phyloP scores from a whole-genome alignment of 2,113 vertebrate genomes.

The Chlorodrepanis virens region DNA sequence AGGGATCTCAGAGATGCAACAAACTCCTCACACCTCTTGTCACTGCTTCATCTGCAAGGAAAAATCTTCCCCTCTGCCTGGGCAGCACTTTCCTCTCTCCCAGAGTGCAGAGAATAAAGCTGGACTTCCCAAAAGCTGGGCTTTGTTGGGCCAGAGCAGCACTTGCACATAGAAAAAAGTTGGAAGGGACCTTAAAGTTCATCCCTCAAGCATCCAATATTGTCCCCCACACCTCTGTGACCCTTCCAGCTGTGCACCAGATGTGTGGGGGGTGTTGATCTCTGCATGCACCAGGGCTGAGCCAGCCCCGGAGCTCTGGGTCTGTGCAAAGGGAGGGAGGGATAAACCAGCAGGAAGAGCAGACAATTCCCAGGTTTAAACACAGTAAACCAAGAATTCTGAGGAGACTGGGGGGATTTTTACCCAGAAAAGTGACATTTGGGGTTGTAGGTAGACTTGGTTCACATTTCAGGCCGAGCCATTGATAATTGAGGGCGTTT shows the following conservation, averaged over 20 bases:
- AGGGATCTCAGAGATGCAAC: not conserved
- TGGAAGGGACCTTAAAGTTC: not conserved
- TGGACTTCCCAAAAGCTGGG: not conserved
- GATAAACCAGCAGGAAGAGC: not conserved
- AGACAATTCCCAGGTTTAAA: not conserved
- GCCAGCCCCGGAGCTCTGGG: not conserved
- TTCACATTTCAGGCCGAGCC: not conserved
- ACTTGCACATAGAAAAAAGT: not conserved
- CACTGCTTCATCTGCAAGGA: not conserved
- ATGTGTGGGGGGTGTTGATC: not conserved
- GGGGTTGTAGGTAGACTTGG: not conserved
- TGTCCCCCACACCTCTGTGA: not conserved
- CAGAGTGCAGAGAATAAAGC: too few relatives aligned
- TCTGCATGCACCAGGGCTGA: not conserved
- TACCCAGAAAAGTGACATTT: not conserved
- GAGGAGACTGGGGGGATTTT: not conserved
- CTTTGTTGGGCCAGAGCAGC: not conserved
- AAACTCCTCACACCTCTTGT: not conserved
- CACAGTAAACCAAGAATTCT: not conserved
- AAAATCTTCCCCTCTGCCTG: not conserved
- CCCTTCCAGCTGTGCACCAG: not conserved
- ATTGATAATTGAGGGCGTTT: not conserved
- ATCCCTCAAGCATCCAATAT: fast-evolving
- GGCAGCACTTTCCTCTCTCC: not conserved
- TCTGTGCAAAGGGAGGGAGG: not conserved